A percentile compares a stretch with the other conserved stretches of the same genome.
phyloP scores from a whole-genome alignment of 2,888 invertebrate species.

The Ophraella communa region DNA sequence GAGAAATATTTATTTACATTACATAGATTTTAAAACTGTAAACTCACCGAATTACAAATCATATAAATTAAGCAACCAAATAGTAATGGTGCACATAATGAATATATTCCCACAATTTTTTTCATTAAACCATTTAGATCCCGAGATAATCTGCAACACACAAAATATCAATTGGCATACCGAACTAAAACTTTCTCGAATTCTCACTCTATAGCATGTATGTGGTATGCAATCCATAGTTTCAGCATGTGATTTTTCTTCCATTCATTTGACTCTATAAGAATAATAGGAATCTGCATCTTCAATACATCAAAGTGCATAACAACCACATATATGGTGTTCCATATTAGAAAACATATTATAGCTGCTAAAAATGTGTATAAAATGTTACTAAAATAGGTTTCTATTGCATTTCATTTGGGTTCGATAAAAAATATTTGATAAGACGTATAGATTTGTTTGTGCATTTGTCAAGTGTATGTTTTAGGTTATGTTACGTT shows the following conservation, averaged over 20 bases:
- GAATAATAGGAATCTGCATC: neutral
- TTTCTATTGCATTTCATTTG: no score
- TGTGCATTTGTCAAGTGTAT: no score
- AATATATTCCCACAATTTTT: neutral
- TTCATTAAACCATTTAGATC: neutral
- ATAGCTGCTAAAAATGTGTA: neutral
- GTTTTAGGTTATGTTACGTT: no score
- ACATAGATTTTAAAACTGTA: no score
- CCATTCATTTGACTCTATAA: neutral
- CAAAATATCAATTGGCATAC: neutral
- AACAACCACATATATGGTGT: neutral
- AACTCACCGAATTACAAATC: neutral
- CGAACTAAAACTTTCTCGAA: neutral
- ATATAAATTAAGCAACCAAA: neutral
- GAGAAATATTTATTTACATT: no score
- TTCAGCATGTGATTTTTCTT: neutral
- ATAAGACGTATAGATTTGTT: no score
- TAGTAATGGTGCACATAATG: neutral
- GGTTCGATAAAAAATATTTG: no score
- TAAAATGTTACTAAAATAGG: no score
- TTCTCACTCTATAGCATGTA: neutral
- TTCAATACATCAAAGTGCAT: neutral
- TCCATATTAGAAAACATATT: neutral
- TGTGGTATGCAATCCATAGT: neutral
- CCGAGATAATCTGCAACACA: neutral